A percentile compares a stretch with the other conserved stretches of the same genome.
Conservation (phyloP, 2,888 invertebrate genomes). For the Pollenia griseotomentosa region DNA sequence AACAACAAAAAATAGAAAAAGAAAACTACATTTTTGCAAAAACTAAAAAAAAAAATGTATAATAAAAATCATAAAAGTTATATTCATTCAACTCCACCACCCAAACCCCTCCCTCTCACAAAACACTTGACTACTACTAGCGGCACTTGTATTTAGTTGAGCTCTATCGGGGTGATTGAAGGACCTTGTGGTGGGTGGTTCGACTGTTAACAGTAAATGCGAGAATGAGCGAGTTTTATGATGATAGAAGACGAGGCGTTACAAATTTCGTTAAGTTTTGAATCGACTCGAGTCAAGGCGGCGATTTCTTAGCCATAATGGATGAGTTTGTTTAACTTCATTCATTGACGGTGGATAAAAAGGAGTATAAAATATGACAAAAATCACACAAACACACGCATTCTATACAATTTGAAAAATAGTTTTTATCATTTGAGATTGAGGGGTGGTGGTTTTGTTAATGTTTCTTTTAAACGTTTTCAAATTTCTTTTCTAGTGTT, state of each 20-base stretch:
- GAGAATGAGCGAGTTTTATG: conserved; percentile 13
- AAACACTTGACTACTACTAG: conserved; percentile 7
- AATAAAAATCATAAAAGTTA: conserved; percentile 36
- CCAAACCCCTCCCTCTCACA: background rate
- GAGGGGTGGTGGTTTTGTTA: conserved; percentile 8
- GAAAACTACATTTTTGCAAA: conserved; percentile 46
- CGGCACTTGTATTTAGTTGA: background rate
- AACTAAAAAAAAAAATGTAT: background rate
- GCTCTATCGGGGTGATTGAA: conserved; percentile 17
- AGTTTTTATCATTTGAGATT: background rate
- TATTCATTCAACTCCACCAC: conserved; percentile 24
- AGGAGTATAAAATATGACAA: background rate
- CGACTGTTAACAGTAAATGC: background rate
- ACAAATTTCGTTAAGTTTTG: background rate
- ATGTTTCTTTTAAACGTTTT: too few species aligned
- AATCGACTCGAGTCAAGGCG: conserved; percentile 21
- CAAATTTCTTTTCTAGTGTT: too few species aligned
- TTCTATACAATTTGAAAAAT: conserved; percentile 8
- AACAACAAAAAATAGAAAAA: background rate
- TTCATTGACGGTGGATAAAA: background rate
- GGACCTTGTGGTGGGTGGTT: conserved; percentile 9
- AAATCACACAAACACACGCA: background rate
- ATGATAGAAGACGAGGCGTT: conserved; percentile 34
- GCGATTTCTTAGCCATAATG: conserved; percentile 35
- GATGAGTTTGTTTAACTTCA: conserved; percentile 36